phyloP scores from a whole-genome alignment of 2,888 invertebrate genomes.

The Baccha elongata region DNA sequence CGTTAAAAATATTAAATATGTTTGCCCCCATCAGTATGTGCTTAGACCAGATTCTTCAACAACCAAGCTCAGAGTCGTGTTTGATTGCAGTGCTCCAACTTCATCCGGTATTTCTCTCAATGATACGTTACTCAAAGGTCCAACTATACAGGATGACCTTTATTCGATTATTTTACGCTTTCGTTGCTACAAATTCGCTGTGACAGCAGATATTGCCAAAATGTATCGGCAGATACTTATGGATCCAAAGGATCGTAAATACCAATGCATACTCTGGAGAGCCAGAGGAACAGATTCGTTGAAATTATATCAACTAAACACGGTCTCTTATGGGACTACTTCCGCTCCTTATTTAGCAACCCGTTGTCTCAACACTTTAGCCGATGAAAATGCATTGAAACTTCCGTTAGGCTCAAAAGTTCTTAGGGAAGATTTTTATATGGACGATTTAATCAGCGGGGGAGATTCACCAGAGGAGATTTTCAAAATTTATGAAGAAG shows the following conservation, averaged over 20 bases:
- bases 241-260: constrained; percentile 48
- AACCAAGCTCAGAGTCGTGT: no score
- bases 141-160: constrained; percentile 71
- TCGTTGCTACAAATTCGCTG: constrained; percentile 9
- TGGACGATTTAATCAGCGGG: constrained; percentile 29
- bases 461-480: neutral
- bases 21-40: no score
- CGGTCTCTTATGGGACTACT: constrained; percentile 41
- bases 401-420: constrained; percentile 53
- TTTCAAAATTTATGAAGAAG: neutral
- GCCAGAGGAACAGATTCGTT: constrained; percentile 9
- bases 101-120: constrained; percentile 73
- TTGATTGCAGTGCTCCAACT: no score
- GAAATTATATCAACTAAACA: constrained; percentile 26
- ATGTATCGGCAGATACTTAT: constrained; percentile 72
- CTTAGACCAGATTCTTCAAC: no score
- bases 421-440: constrained; percentile 58
- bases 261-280: constrained; percentile 66
- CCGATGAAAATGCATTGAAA: neutral
- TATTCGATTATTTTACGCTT: constrained; percentile 19
- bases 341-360: constrained; percentile 52
- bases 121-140: constrained; percentile 74
- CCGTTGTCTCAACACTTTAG: constrained; percentile 13
- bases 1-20: no score
- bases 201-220: constrained; percentile 68